Evolutionary conservation across 2,113 vertebrate genomes (phyloP).

Genomic region (Pionites leucogaster): DNA sequence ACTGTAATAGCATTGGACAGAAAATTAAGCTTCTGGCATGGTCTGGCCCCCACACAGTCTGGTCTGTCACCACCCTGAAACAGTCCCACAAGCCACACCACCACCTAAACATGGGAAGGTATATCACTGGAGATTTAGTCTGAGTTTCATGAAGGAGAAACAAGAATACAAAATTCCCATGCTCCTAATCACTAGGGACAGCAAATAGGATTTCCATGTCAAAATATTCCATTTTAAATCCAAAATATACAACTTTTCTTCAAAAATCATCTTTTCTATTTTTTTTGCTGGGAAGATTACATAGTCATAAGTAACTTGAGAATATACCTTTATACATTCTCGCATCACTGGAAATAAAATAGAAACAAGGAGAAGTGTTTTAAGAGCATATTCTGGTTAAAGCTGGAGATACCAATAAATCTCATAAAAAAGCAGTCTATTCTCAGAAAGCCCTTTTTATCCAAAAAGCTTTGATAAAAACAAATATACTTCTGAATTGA

Average conservation of each 20-base stretch:
- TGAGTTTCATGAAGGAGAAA: not conserved
- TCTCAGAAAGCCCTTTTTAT: not conserved
- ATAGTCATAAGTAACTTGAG: not conserved
- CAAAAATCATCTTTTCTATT: not conserved
- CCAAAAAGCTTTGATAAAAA: constrained; percentile 23
- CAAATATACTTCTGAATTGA: constrained; percentile 43
- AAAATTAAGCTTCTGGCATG: not conserved
- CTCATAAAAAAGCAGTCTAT: constrained; percentile 11
- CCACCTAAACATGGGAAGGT: not conserved
- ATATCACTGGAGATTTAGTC: not conserved
- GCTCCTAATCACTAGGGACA: not conserved
- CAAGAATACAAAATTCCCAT: not conserved
- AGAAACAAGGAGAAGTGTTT: not conserved
- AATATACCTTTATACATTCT: not conserved
- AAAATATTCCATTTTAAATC: not conserved
- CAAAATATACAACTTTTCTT: not conserved
- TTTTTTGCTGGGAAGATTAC: not conserved
- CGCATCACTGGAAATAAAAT: not conserved
- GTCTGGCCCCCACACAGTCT: not conserved
- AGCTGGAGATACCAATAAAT: constrained; percentile 21
- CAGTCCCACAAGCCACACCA: not conserved
- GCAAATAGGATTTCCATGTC: not conserved
- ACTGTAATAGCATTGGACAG: not conserved
- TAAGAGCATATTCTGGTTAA: not conserved
- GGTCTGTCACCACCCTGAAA: not conserved